Evolutionary conservation across 92 coral and sea anemone species (phyloP).

Genomic region (Metridium senile): DNA sequence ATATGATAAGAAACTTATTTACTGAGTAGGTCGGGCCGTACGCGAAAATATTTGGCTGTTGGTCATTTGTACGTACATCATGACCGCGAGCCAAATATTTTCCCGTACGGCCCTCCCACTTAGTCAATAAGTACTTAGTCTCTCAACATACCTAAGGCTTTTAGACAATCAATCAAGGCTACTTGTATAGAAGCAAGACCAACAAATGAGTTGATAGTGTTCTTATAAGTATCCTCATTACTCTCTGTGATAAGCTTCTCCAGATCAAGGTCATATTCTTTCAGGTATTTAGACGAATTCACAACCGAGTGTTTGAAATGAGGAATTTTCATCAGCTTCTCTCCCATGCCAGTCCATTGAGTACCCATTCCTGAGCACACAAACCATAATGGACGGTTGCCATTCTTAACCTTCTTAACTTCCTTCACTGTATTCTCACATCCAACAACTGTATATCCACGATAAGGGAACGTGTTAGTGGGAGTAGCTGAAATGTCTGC

Average conservation of each 20-base stretch:
- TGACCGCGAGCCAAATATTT: background rate
- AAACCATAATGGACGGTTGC: conserved; percentile 68
- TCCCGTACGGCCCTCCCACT: background rate
- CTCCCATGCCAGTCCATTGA: conserved; percentile 86
- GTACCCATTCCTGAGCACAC: conserved; percentile 89
- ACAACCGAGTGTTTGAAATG: conserved; percentile 55
- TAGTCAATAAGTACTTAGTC: background rate
- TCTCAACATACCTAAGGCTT: conserved; percentile 46
- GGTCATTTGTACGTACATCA: too few relatives aligned
- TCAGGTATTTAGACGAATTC: conserved; percentile 56
- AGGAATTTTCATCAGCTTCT: conserved; percentile 69
- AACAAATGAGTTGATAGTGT: conserved; percentile 71
- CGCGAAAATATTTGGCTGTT: too few relatives aligned
- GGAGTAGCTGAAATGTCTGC: conserved; percentile 66
- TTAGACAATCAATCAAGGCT: conserved; percentile 75
- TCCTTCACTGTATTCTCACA: conserved; percentile 52
- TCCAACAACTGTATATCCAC: conserved; percentile 69
- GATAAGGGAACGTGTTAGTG: conserved; percentile 56
- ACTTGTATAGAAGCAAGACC: conserved; percentile 84
- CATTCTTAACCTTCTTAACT: conserved; percentile 44
- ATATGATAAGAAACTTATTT: too few relatives aligned
- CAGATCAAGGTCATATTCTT: conserved; percentile 63
- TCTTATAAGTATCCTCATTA: conserved; percentile 57
- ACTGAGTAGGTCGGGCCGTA: too few relatives aligned
- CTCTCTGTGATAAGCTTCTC: conserved; percentile 67